A percentile compares a stretch with the other conserved stretches of the same genome.
phyloP scores from a whole-genome alignment of 1,140 invertebrate genomes.

The Brachionus angularis region DNA sequence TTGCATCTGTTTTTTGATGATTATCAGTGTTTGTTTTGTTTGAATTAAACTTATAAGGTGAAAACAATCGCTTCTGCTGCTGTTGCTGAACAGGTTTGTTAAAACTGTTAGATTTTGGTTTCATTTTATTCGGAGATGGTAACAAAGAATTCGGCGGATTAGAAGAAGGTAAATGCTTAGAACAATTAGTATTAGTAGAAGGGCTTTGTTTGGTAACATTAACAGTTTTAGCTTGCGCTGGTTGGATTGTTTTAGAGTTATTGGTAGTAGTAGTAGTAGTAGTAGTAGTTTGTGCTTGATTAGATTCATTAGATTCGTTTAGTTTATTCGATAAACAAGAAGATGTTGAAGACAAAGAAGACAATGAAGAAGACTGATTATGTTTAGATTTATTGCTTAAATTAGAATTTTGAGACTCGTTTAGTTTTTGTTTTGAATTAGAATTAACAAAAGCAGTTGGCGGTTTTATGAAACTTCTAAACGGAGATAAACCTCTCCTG shows the following conservation, averaged over 20 bases:
- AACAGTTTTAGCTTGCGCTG: too few relatives aligned
- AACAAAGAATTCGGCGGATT: too few relatives aligned
- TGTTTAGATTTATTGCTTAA: too few relatives aligned
- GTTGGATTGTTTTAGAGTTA: too few relatives aligned
- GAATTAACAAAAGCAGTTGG: background rate
- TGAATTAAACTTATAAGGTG: constrained; percentile 18
- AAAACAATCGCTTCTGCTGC: constrained; percentile 22
- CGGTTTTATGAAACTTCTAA: constrained; percentile 15
- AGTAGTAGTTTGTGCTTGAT: background rate
- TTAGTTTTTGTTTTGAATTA: constrained; percentile 6
- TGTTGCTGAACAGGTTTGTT: background rate
- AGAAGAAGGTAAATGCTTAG: too few relatives aligned
- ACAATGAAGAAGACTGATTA: constrained; percentile 6
- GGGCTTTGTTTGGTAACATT: too few relatives aligned
- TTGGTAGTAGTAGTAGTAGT: background rate
- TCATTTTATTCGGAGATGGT: background rate
- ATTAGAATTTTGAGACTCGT: too few relatives aligned
- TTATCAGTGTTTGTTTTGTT: background rate
- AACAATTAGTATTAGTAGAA: too few relatives aligned
- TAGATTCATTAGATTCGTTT: background rate
- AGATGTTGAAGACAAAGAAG: background rate
- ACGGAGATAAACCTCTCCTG: constrained; percentile 14
- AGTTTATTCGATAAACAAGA: constrained; percentile 12
- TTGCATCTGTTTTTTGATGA: too few relatives aligned
- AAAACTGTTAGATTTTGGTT: background rate